phyloP scores from a whole-genome alignment of 1,140 invertebrate genomes.

The Oedothorax gibbosus region DNA sequence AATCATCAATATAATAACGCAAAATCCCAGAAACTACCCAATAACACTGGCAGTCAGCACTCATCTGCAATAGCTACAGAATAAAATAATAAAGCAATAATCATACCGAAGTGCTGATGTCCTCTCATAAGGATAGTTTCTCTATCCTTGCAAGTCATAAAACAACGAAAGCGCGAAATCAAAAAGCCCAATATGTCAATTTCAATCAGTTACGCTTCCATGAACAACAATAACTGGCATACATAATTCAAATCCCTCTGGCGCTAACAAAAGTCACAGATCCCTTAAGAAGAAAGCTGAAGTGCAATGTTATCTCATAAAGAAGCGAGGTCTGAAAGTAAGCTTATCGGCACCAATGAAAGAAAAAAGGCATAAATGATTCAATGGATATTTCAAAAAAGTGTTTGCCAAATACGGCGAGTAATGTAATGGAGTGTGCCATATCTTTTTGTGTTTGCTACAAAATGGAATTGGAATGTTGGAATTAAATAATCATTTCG shows the following conservation, averaged over 20 bases:
- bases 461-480: constrained; percentile 12
- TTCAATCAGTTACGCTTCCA: constrained; percentile 27
- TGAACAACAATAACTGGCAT: constrained; percentile 7
- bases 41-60: no score
- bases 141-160: background rate
- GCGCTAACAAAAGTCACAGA: constrained; percentile 1
- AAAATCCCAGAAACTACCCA: no score
- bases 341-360: background rate
- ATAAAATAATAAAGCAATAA: no score
- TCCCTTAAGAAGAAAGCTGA: background rate
- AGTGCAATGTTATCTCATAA: background rate
- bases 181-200: background rate
- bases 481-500: background rate
- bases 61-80: no score
- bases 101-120: no score
- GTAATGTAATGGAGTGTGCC: background rate
- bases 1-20: no score
- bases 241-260: constrained; percentile 17
- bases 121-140: no score
- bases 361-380: background rate
- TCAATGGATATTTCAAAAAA: no score
- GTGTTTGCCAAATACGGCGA: background rate
- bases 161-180: background rate
- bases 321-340: background rate
- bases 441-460: background rate